Base-by-base conservation (phyloP, 2,888 invertebrate species). In the Tetrapedia diversipes region DNA sequence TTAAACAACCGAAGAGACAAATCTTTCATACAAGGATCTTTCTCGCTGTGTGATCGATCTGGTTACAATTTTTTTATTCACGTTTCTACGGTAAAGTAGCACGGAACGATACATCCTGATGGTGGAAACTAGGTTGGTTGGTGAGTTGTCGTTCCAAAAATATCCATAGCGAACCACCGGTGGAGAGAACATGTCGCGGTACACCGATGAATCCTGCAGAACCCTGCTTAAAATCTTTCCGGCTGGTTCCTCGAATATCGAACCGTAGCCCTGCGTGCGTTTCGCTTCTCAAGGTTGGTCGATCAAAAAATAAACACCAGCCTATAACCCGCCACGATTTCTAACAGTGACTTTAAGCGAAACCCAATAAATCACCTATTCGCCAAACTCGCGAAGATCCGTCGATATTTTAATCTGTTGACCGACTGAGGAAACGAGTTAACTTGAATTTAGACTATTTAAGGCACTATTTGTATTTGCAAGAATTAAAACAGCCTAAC, bases 121-220 rank as follows among this genome's bases (percentile, higher is more conserved):
- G 77, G 68, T 60, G 77, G 78, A 85, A 86, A 86, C 79, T 84
- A 65, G 84, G 84, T 84, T 84, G 85, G 67, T 69, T 51, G 74
- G 53, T 67, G 82, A 80, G 85, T 72, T 84, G 84, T 80, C 82
- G 66, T 61, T 80, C 88, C 88, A 84, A 86, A 88, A 88, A 88
- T 88, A 88, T 77, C 80, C 78, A 72, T 77, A 69, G 71, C 61
- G 43, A 75, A 67, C 57, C 75, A 56, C 73, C 67, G 19, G 22
- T 43, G 41, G 24, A 65, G 80, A 85, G 22, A 86, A 86, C 85
- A 78, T 82, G 86, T 88, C 86, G 80, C 75, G 41, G 45, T 39
- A 64, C 43, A 51, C 27, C 59, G 77, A 41, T n/a, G 67, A 57
- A 67, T 77, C 76, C 76, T 73, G 73, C 49, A 37, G 49, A 65